Percentiles rank a stretch among this genome's conserved stretches.
These are phyloP conservation scores for Caenorhabditis sinica DNA, from an alignment of 2,888 invertebrate species.

Conservation along the genomic window DNA sequence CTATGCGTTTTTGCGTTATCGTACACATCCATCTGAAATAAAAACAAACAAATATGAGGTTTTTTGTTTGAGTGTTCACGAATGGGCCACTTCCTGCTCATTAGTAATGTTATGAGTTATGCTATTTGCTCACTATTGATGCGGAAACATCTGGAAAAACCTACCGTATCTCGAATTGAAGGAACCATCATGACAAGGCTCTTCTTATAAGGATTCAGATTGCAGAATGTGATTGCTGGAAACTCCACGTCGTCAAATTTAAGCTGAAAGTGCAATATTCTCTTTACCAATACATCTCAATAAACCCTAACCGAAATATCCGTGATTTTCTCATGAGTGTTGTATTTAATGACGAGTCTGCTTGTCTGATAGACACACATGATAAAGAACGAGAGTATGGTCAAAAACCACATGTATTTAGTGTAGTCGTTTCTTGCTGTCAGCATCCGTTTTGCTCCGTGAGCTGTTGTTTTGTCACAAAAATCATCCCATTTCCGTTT, in stretches of 20 bases:
- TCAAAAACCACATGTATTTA: conserved; percentile 65
- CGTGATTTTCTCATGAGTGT: conserved; percentile 74
- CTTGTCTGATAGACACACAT: conserved; percentile 66
- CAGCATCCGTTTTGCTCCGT: conserved; percentile 75
- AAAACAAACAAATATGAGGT: conserved; percentile 23
- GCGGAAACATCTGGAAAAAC: neutral
- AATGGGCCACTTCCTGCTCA: conserved; percentile 3
- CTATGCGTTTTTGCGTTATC: conserved; percentile 77
- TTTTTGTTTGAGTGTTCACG: conserved; percentile 9
- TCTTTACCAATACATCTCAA: neutral
- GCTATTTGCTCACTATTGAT: neutral
- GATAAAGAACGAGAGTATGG: conserved; percentile 58
- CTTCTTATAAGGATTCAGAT: conserved; percentile 76
- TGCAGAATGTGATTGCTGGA: conserved; percentile 78
- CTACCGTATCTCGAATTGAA: conserved; percentile 76
- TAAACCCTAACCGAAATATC: conserved; percentile 69
- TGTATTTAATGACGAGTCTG: conserved; percentile 67
- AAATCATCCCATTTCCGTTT: conserved; percentile 64
- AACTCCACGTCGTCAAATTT: conserved; percentile 79
- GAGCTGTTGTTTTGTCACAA: conserved; percentile 76
- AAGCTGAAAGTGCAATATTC: conserved; percentile 67
- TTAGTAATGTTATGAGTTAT: neutral
- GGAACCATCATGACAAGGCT: conserved; percentile 77
- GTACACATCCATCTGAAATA: conserved; percentile 78
- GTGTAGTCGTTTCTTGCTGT: conserved; percentile 64